Evolutionary conservation across 2,888 invertebrate genomes (phyloP).

Genomic region (Tenthredo notha): DNA sequence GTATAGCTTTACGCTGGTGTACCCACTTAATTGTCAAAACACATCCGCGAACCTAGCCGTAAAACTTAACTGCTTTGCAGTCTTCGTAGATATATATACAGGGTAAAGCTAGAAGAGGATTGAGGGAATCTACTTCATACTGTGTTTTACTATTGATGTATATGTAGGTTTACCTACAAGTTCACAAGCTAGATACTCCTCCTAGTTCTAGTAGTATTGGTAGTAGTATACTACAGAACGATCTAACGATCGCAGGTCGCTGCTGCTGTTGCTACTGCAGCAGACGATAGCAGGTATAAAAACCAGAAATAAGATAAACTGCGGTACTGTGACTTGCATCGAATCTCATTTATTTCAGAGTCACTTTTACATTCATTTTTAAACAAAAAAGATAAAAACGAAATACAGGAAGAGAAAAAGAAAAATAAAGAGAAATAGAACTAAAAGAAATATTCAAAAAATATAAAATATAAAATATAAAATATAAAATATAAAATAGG

Average conservation of each 20-base stretch:
- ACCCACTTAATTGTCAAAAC: conserved; percentile 41
- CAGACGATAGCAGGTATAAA: conserved; percentile 24
- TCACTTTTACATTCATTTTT: conserved; percentile 4
- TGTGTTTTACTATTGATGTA: conserved; percentile 3
- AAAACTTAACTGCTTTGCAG: conserved; percentile 42
- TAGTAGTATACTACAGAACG: background rate
- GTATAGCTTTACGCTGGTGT: background rate
- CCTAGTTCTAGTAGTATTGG: background rate
- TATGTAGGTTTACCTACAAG: background rate
- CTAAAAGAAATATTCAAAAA: background rate
- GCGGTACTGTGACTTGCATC: conserved; percentile 22
- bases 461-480: background rate
- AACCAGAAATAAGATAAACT: conserved; percentile 21
- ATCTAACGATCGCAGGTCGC: background rate
- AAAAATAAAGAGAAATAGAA: background rate
- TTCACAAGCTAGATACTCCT: background rate
- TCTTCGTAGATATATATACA: background rate
- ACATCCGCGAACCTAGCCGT: conserved; percentile 27
- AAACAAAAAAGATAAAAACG: background rate
- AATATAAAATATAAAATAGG: background rate
- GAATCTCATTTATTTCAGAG: background rate
- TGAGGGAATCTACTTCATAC: conserved; percentile 30
- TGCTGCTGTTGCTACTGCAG: conserved; percentile 10
- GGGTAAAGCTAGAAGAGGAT: conserved; percentile 8
- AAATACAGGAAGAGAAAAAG: background rate